phyloP scores from a whole-genome alignment of 2,113 vertebrate genomes.

The Anguilla rostrata region DNA sequence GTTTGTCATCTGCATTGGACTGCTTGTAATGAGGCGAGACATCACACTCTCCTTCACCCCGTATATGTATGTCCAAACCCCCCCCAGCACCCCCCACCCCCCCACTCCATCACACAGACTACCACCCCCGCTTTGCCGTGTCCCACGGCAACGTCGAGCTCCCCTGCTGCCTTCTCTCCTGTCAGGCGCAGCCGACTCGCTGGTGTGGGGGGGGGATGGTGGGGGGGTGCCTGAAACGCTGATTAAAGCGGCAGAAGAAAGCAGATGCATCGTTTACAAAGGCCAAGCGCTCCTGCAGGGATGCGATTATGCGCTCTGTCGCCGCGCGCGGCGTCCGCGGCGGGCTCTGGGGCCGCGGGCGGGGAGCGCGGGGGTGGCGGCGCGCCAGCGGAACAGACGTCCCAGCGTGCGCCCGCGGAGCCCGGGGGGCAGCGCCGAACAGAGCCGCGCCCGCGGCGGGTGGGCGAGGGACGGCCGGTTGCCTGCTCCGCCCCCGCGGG shows the following conservation, averaged over 20 bases:
- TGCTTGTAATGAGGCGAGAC: not conserved
- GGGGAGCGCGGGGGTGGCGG: not conserved
- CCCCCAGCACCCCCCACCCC: no score
- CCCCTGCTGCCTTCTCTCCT: not conserved
- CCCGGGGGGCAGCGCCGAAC: no score
- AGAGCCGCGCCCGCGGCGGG: not conserved
- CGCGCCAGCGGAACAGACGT: no score
- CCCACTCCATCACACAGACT: no score
- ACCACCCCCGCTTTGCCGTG: not conserved
- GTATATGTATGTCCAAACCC: not conserved
- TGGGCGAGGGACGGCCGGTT: no score
- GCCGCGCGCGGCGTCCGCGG: not conserved
- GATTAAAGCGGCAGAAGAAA: not conserved
- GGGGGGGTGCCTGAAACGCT: not conserved
- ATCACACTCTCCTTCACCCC: not conserved
- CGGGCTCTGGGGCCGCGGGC: not conserved
- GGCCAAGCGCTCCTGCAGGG: slow-evolving; percentile 1
- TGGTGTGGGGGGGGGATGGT: not conserved
- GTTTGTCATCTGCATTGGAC: not conserved
- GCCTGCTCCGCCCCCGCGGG: not conserved
- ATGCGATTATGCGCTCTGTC: not conserved
- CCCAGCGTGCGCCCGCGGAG: no score
- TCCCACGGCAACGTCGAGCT: not conserved
- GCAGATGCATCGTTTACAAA: slow-evolving; percentile 7
- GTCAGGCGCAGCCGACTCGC: slow-evolving; percentile 1